Evolutionary conservation across 2,797 vertebrate species (phyloP).

Genomic region (Poecilia wingei): DNA sequence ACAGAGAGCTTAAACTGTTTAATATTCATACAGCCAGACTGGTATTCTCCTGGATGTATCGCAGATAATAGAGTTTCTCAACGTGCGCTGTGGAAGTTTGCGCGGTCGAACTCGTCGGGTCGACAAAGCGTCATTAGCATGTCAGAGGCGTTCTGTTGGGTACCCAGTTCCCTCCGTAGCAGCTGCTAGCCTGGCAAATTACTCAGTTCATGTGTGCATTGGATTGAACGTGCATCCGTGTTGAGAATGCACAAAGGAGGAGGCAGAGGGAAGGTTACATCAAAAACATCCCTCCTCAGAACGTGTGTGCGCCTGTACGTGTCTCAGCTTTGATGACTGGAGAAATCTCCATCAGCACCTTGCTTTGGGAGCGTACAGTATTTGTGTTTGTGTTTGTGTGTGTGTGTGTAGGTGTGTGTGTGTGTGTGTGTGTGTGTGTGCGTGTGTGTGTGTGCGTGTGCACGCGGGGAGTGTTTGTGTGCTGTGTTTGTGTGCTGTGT

Average conservation of each 20-base stretch:
- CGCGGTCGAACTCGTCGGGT: conserved; percentile 41
- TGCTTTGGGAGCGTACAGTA: conserved; percentile 21
- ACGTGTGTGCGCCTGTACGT: conserved; percentile 35
- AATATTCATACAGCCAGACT: conserved; percentile 56
- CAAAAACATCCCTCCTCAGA: conserved; percentile 58
- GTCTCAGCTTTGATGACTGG: conserved; percentile 54
- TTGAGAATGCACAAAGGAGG: conserved; percentile 58
- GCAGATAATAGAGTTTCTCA: conserved; percentile 57
- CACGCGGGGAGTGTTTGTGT: conserved; percentile 36
- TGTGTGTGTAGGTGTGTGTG: too few species aligned
- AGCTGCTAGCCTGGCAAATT: conserved; percentile 69
- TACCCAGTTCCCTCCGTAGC: conserved; percentile 50
- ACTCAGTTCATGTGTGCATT: conserved; percentile 37
- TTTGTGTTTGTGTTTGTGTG: not conserved
- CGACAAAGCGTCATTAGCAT: conserved; percentile 63
- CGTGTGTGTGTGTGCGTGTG: too few species aligned
- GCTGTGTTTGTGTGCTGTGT: conserved; percentile 46
- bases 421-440: conserved; percentile 1
- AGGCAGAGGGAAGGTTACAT: conserved; percentile 67
- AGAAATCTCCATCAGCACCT: conserved; percentile 59
- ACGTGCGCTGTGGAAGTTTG: conserved; percentile 33
- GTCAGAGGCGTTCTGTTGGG: conserved; percentile 56
- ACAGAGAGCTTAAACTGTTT: conserved; percentile 58
- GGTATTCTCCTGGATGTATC: conserved; percentile 48
- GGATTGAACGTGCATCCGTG: conserved; percentile 24